Evolutionary conservation across 2,797 vertebrate genomes (phyloP), one percentile per base, ranked within the genome.

Genomic region (Peromyscus eremicus): DNA sequence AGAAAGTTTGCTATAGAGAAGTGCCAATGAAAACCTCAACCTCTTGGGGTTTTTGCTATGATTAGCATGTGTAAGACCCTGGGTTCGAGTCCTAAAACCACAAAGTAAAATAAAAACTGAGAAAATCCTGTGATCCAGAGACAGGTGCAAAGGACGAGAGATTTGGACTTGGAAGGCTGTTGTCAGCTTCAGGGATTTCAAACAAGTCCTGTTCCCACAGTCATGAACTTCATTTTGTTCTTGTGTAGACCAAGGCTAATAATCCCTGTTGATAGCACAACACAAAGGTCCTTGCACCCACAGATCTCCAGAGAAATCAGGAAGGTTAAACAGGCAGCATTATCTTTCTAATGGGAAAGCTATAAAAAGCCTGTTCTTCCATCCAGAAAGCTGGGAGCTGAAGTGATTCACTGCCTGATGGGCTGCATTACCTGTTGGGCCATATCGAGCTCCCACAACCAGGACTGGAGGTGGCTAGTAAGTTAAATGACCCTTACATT

Each of bases 101-200:
- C 68, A 32, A 66, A 40, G 32, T 83, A 27, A 23, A 34, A 43
- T 79, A 84, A 94, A 88, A 79, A 14, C 46, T 68, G 57, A 84
- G 55, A 83, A 79, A 88, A 68, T 68, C 43, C 27, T 91, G 6
- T 57, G 71, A 70, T 32, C 80, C 57, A 14, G 29, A 76, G 68
- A 62, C 89, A 46, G 23, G 11, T 75, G 73, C 73, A 75, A 55
- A 66, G 89, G 77, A 17, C 23, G 17, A 40, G 40, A 29, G 46
- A 94, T 77, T 92, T 89, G 52, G 43, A 79, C 80, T 93, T 87
- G 73, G 43, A 89, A 92, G 57, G 71, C 17, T 11, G 12, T 13
- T 8, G 37, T 77, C 52, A 86, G 52, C 43, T 12, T 81, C 37
- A 52, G 92, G 75, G 66, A 76, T 52, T 52, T 52, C 52, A 17